Evolutionary conservation across 1,140 invertebrate species (phyloP).

Genomic region (Lineus longissimus): DNA sequence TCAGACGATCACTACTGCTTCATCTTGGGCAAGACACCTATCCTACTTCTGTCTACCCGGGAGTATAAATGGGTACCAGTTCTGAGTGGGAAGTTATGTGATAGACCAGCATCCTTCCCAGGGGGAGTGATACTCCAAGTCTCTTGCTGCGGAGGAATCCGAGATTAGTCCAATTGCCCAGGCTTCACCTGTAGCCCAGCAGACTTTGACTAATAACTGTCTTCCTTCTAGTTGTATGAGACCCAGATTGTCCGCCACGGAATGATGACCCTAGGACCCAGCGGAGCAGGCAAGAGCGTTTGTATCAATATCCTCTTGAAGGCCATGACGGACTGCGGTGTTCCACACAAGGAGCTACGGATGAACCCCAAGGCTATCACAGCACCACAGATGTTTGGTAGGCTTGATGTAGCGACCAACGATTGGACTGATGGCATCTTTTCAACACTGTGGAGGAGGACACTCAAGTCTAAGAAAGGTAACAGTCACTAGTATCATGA

Average conservation of each 20-base stretch:
- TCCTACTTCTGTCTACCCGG: too few species aligned
- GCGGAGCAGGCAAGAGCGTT: conserved; percentile 74
- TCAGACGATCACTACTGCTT: too few species aligned
- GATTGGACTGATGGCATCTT: conserved; percentile 99
- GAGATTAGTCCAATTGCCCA: too few species aligned
- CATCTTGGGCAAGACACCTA: too few species aligned
- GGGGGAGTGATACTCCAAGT: too few species aligned
- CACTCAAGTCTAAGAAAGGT: conserved; percentile 81
- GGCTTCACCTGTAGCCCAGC: too few species aligned
- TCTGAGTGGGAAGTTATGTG: too few species aligned
- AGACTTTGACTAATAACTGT: not conserved
- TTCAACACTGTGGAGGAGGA: conserved; percentile 91
- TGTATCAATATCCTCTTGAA: conserved; percentile 92
- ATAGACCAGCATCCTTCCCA: too few species aligned
- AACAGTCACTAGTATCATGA: conserved; percentile 1
- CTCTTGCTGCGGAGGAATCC: too few species aligned
- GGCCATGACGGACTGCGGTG: conserved; percentile 49
- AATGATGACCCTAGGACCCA: conserved; percentile 92
- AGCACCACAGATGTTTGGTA: conserved; percentile 94
- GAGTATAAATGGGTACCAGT: too few species aligned
- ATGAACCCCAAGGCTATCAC: conserved; percentile 99
- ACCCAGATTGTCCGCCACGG: conserved; percentile 92
- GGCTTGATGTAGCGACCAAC: conserved; percentile 92
- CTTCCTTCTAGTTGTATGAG: conserved; percentile 79
- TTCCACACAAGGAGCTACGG: conserved; percentile 73